Evolutionary conservation across 2,797 vertebrate genomes (phyloP).

Genomic region (Coendou prehensilis): DNA sequence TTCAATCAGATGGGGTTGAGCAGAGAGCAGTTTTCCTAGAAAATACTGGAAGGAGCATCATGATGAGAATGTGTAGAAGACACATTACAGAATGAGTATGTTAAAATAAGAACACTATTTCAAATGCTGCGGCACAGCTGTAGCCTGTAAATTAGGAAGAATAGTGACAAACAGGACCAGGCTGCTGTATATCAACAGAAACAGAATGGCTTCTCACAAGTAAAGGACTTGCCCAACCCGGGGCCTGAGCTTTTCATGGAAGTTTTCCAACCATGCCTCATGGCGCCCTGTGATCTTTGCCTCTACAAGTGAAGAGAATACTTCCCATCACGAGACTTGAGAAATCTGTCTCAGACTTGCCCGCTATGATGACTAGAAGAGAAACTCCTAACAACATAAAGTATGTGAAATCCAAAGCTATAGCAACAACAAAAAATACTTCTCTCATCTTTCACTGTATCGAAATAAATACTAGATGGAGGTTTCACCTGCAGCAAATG

Average conservation of each 20-base stretch:
- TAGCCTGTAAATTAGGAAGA: not conserved
- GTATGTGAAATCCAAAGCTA: not conserved
- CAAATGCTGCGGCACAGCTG: not conserved
- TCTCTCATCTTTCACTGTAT: not conserved
- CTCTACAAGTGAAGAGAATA: not conserved
- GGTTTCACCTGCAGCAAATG: not conserved
- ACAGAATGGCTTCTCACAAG: not conserved
- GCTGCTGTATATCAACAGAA: not conserved
- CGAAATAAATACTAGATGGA: not conserved
- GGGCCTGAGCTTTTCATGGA: not conserved
- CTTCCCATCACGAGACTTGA: not conserved
- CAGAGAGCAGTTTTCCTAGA: not conserved
- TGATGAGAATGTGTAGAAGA: not conserved
- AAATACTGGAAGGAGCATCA: not conserved
- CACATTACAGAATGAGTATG: not conserved
- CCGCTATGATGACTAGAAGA: not conserved
- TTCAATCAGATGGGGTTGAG: not conserved
- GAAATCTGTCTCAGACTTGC: not conserved
- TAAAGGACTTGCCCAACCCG: not conserved
- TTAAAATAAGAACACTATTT: not conserved
- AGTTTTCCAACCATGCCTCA: fast-evolving
- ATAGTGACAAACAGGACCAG: not conserved
- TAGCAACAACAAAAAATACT: not conserved
- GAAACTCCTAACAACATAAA: not conserved
- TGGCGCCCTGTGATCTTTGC: not conserved